phyloP scores from a whole-genome alignment of 2,797 vertebrate species.

The Myotis planiceps region DNA sequence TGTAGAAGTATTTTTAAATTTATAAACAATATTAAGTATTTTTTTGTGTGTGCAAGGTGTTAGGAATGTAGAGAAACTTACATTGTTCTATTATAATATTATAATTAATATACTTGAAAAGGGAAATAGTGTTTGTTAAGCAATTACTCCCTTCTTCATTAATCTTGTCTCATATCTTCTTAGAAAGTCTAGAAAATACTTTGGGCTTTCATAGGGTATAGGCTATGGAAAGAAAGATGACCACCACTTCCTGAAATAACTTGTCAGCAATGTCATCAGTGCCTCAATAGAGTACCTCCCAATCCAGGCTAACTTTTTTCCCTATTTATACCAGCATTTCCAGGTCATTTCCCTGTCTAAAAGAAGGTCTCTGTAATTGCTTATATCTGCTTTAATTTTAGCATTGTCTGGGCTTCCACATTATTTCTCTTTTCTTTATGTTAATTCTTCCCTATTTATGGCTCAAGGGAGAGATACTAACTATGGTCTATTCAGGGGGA shows the following conservation, averaged over 20 bases:
- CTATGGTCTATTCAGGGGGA: neutral
- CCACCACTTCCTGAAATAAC: neutral
- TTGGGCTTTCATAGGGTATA: neutral
- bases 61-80: neutral
- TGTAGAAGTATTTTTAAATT: neutral
- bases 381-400: neutral
- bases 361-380: neutral
- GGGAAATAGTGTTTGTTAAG: neutral
- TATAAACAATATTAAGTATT: neutral
- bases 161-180: neutral
- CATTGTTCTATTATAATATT: neutral
- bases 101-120: neutral
- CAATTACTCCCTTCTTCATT: neutral
- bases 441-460: neutral
- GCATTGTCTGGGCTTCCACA: neutral
- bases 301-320: neutral
- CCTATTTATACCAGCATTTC: neutral
- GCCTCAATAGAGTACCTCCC: neutral
- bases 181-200: neutral
- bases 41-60: neutral
- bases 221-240: neutral
- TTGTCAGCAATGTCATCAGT: neutral
- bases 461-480: neutral
- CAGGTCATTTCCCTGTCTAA: neutral
- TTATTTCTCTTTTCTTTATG: neutral